Evolutionary conservation across 1,140 invertebrate genomes (phyloP).

Genomic region (Protaetia brevitarsis): DNA sequence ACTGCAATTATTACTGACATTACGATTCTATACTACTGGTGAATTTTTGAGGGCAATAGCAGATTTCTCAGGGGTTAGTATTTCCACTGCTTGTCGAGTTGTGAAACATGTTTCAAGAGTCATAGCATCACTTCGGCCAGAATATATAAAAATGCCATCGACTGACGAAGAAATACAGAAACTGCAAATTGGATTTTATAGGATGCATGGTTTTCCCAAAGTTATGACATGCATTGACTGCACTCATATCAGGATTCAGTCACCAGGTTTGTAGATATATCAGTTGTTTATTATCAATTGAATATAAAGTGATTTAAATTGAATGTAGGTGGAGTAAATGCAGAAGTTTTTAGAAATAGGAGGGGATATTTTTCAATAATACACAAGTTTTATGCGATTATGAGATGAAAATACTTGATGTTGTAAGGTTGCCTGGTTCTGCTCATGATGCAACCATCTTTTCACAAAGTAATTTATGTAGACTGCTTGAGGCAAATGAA

Average conservation of each 20-base stretch:
- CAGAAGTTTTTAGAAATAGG: constrained; percentile 18
- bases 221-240: constrained; percentile 13
- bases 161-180: not conserved
- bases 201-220: not conserved
- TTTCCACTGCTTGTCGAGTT: not conserved
- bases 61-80: not conserved
- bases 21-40: too few relatives aligned
- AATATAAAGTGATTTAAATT: not conserved
- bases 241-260: constrained; percentile 19
- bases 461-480: not conserved
- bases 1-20: too few relatives aligned
- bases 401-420: constrained; percentile 1
- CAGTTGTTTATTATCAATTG: not conserved
- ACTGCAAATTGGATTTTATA: not conserved
- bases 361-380: constrained; percentile 24
- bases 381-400: constrained; percentile 16
- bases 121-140: not conserved
- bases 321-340: constrained; percentile 8
- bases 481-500: not conserved
- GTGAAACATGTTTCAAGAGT: constrained; percentile 14
- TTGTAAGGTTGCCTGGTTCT: constrained; percentile 20
- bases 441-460: constrained; percentile 6
- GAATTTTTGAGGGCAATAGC: too few relatives aligned
- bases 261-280: constrained; percentile 20
- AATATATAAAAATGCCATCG: not conserved